Percentiles rank a stretch among this genome's conserved stretches.
Conservation (phyloP, 1,140 invertebrate species). For the Luehdorfia chinensis region DNA sequence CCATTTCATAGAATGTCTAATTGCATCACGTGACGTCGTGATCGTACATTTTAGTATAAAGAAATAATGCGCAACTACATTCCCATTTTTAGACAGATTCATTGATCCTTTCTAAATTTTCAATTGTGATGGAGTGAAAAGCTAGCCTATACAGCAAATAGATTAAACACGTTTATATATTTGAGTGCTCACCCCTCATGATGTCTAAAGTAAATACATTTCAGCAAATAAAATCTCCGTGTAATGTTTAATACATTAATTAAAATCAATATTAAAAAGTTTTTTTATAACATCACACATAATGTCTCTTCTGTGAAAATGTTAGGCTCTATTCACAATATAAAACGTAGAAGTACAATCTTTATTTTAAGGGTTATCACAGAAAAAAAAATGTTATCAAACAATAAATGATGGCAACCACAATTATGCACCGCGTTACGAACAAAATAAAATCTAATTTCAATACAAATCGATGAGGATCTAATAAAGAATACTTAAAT, state of each 20-base stretch:
- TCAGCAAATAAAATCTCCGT: conserved; percentile 13
- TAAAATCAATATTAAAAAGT: background rate
- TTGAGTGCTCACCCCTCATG: too few relatives aligned
- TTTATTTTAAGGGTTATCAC: conserved; percentile 47
- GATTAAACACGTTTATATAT: too few relatives aligned
- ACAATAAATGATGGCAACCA: conserved; percentile 61
- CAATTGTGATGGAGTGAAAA: too few relatives aligned
- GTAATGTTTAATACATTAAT: conserved; percentile 1
- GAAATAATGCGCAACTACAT: too few relatives aligned
- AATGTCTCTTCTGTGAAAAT: conserved; percentile 13
- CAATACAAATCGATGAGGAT: conserved; percentile 22
- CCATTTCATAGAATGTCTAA: too few relatives aligned
- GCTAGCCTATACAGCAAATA: too few relatives aligned
- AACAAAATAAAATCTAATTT: conserved; percentile 29
- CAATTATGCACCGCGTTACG: conserved; percentile 49
- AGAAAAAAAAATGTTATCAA: conserved; percentile 67
- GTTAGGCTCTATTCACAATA: conserved; percentile 4
- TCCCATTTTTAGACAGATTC: too few relatives aligned
- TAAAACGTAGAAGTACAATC: conserved; percentile 17
- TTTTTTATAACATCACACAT: background rate
- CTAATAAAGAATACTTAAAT: conserved; percentile 31
- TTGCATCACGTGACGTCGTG: too few relatives aligned
- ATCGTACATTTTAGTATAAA: too few relatives aligned
- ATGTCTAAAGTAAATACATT: too few relatives aligned
- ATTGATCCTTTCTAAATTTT: too few relatives aligned